Evolutionary conservation across 2,113 vertebrate species (phyloP), one percentile per base, ranked within the genome.

Genomic region (Pionites leucogaster): DNA sequence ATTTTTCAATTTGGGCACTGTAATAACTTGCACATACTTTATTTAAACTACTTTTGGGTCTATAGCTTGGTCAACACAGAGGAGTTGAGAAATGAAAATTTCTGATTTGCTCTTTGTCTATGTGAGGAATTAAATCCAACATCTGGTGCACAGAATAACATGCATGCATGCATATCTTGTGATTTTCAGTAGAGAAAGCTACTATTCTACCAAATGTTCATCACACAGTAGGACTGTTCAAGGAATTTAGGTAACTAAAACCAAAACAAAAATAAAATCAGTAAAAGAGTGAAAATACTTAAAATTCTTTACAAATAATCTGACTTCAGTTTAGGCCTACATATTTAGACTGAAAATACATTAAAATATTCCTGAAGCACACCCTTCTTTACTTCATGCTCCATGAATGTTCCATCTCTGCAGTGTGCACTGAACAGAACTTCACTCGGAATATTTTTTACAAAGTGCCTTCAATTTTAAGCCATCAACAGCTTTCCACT

Each of bases 121-220:
- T 5, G 7, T 57, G 39, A 72, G 33, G 88, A 86, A 86, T 29
- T 3, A 86, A 81, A 78, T 39, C 28, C 76, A 94, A 70, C 25
- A 50, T 46, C 69, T 89, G 84, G 47, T n/a, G 15, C n/a, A 46
- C 35, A 77, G 63, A 92, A 49, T 14, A 82, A 79, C 15, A 69
- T 0, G 4, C 13, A 69, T 0, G 4, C 13, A 28, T 46, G 4
- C 1, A 10, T 59, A 39, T 55, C 6, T 69, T 90, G 55, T 3
- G 1, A 60, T 72, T 71, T 91, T 76, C 47, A 90, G 24, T 55
- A 64, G 60, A 46, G 33, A 5, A 93, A 93, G 10, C 16, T 46
- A 24, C 63, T 84, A 75, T 71, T 68, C 88, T 85, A 33, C 79
- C 59, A 60, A 50, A 35, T 14, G 60, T 41, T 46, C 39, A 59